Conservation (phyloP, 2,797 vertebrate species). For the Cossypha niveicapilla region DNA sequence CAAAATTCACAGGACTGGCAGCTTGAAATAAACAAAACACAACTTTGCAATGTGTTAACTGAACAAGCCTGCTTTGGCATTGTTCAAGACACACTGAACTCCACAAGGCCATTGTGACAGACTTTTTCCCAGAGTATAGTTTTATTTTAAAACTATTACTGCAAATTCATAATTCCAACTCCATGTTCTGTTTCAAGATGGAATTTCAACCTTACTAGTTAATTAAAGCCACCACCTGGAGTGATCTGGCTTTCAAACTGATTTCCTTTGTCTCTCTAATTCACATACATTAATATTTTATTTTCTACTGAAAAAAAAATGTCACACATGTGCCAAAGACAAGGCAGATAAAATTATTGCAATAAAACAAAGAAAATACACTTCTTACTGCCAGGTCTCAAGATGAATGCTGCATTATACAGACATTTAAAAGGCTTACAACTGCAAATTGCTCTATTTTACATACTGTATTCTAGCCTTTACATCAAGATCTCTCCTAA, state of each 20-base stretch:
- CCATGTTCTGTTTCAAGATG: neutral
- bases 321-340: conserved; percentile 31
- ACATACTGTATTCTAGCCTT: conserved; percentile 6
- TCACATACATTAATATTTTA: conserved; percentile 66
- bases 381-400: conserved; percentile 42
- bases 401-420: conserved; percentile 45
- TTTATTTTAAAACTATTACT: neutral
- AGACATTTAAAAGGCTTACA: conserved; percentile 19
- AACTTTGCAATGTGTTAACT: neutral
- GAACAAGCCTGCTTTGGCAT: neutral
- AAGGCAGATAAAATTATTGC: conserved; percentile 63
- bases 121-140: neutral
- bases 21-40: neutral
- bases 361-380: conserved; percentile 61
- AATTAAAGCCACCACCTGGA: conserved; percentile 60
- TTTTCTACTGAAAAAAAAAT: conserved; percentile 33
- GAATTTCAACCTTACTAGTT: conserved; percentile 59
- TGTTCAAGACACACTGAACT: neutral
- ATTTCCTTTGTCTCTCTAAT: conserved; percentile 51
- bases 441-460: conserved; percentile 34
- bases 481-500: neutral
- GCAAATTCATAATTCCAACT: conserved; percentile 15
- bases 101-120: neutral
- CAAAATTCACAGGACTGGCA: neutral
- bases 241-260: conserved; percentile 56